Conservation (phyloP, 2,113 vertebrate species). For the Leptocoma aspasia region DNA sequence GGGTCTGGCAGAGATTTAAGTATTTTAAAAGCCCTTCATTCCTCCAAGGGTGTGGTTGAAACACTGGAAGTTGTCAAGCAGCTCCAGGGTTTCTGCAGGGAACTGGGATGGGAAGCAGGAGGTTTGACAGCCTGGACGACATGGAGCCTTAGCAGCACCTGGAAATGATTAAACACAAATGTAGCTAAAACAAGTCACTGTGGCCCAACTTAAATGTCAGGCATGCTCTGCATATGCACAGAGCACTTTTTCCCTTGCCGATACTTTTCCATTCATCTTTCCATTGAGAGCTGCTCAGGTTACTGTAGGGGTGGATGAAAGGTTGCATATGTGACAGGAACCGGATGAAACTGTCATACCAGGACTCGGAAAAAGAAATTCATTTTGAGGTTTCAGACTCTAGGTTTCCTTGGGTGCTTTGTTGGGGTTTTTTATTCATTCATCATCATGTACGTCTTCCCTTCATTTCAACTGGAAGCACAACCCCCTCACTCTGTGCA, state of each 20-base stretch:
- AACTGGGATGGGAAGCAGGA: background rate
- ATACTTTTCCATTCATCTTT: background rate
- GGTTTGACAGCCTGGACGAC: background rate
- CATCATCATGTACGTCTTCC: rapidly evolving
- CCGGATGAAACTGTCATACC: background rate
- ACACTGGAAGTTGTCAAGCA: background rate
- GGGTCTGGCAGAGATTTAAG: background rate
- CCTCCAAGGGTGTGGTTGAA: background rate
- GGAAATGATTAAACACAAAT: background rate
- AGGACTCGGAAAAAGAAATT: background rate
- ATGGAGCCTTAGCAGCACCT: background rate
- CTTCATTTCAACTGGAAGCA: background rate
- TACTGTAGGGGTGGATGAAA: background rate
- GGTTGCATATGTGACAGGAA: background rate
- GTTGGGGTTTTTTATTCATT: background rate
- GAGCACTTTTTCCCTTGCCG: background rate
- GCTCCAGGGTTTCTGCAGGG: background rate
- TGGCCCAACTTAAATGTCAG: background rate
- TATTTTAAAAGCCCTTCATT: background rate
- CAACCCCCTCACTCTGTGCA: rapidly evolving
- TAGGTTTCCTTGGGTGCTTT: background rate
- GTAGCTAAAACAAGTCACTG: background rate
- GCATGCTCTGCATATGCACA: background rate
- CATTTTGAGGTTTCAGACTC: background rate
- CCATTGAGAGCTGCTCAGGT: background rate